These are phyloP conservation scores for Lerema accius DNA, from an alignment of 1,140 invertebrate genomes.

Conservation along the genomic window DNA sequence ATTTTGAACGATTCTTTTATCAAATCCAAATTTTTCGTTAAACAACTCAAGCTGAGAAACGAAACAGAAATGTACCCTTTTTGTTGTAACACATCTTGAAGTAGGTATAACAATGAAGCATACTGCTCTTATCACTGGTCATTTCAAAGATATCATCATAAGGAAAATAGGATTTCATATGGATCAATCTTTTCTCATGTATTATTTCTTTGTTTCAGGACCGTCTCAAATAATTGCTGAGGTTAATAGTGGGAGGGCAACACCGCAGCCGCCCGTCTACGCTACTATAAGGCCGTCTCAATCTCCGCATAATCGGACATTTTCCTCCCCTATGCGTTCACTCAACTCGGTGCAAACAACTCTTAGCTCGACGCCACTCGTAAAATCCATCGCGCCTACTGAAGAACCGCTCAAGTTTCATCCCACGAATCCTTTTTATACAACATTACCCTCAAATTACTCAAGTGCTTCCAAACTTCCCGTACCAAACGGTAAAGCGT, in stretches of 20 bases:
- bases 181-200: too few species aligned
- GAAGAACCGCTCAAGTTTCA: constrained; percentile 67
- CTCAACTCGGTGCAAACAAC: constrained; percentile 57
- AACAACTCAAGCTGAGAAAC: too few species aligned
- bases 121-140: too few species aligned
- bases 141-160: too few species aligned
- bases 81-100: too few species aligned
- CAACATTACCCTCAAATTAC: constrained; percentile 70
- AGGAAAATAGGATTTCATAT: too few species aligned
- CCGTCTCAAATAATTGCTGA: constrained; percentile 75
- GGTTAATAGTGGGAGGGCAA: constrained; percentile 60
- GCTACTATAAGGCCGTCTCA: constrained; percentile 64
- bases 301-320: constrained; percentile 51
- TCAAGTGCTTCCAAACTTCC: constrained; percentile 74
- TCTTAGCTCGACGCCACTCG: constrained; percentile 59
- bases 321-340: constrained; percentile 55
- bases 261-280: constrained; percentile 72
- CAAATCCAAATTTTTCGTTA: too few species aligned
- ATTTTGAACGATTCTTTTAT: too few species aligned
- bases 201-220: constrained; percentile 65
- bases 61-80: too few species aligned
- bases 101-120: too few species aligned
- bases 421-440: constrained; percentile 77
- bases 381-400: constrained; percentile 53
- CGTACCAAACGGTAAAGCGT: constrained; percentile 65